Conservation (phyloP, 2,113 vertebrate species). For the Malaclemys terrapin region DNA sequence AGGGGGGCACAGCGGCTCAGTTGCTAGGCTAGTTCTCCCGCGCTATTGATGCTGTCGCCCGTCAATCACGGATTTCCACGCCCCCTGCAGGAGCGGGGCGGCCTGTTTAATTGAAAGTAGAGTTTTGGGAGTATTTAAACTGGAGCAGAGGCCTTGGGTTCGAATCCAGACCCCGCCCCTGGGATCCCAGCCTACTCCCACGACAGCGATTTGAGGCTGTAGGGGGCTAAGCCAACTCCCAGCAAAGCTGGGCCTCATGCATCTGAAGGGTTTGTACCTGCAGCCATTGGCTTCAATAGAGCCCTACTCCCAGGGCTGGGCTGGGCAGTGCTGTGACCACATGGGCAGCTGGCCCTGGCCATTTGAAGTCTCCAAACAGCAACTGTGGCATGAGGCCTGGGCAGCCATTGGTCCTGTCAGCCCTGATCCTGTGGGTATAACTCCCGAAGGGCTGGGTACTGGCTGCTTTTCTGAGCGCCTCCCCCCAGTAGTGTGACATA, state of each 20-base stretch:
- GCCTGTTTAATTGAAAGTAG: neutral
- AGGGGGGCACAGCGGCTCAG: neutral
- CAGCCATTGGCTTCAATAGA: neutral
- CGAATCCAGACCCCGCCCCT: neutral
- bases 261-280: too few relatives aligned
- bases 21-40: constrained; percentile 28
- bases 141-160: fast-evolving
- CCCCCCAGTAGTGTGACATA: too few relatives aligned
- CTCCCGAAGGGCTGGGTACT: too few relatives aligned
- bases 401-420: too few relatives aligned
- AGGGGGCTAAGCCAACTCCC: neutral
- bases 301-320: neutral
- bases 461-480: too few relatives aligned
- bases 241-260: neutral
- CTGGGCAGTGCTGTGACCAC: neutral
- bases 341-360: too few relatives aligned
- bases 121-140: neutral
- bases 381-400: neutral
- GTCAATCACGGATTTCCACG: neutral
- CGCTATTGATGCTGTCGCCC: neutral
- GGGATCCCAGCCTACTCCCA: fast-evolving
- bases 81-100: fast-evolving
- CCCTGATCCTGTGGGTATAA: too few relatives aligned
- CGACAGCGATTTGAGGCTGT: neutral
- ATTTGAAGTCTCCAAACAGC: neutral